Evolutionary conservation across 2,888 invertebrate species (phyloP), one percentile per base, ranked within the genome.

Genomic region (Lasius platythorax): DNA sequence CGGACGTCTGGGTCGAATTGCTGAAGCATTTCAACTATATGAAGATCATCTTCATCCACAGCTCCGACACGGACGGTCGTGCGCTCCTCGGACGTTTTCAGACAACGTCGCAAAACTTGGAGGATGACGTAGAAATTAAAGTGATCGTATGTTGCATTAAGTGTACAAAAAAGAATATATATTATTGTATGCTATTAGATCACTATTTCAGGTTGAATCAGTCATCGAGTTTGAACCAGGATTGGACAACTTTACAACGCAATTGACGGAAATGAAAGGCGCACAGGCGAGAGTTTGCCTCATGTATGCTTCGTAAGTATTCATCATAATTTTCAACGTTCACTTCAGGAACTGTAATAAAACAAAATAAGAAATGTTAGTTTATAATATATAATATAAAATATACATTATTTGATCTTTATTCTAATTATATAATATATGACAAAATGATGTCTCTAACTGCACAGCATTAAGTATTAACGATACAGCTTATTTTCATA

Each of bases 1-100:
- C 99, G 0, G 98, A 99, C 93, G 99, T 99, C 6, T 99, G 99
- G 99, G 98, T 99, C 4, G 98, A 99, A 95, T 96, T 99, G 91
- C 95, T 99, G 86, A 98, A 98, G 93, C 97, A 98, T 95, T 98
- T 99, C 94, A 97, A 98, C 92, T 99, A 98, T 93, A 97, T 98
- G 96, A 98, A 98, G 95, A 97, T 99, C 68, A 98, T 99, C 92
- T 98, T 99, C 93, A 98, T 99, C 90, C 99, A 99, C 95, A 98
- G 98, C 93, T 98, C 99, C 50, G 99, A 99, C 95, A 98, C 99
- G 18, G 99, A 99, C 95, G 99, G 99, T 4, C 96, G 99, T 91
- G 98, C 99, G 43, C 97, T 99, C 86, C 96, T 99, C 79, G 99
- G 99, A 87, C 96, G 98, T 87, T 99, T 99, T 95, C 99, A 99